phyloP scores from a whole-genome alignment of 2,888 invertebrate genomes.

The Nemurella pictetii region DNA sequence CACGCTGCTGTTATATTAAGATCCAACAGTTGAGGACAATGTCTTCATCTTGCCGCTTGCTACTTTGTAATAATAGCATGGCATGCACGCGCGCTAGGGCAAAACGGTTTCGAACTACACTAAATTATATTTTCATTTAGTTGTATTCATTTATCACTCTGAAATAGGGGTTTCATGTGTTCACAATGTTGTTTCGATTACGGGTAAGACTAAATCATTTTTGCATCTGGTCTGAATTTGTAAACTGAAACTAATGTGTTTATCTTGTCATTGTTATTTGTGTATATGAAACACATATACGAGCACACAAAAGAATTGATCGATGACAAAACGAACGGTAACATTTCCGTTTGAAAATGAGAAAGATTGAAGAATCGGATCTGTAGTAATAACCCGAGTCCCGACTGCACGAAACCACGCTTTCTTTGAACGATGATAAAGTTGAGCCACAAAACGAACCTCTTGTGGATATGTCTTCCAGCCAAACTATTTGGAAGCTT shows the following conservation, averaged over 20 bases:
- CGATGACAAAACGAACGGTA: neutral
- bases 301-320: neutral
- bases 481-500: neutral
- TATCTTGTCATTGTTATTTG: neutral
- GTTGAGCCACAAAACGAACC: neutral
- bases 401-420: neutral
- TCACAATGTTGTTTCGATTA: too few relatives aligned
- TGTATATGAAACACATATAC: neutral
- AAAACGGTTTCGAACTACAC: too few relatives aligned
- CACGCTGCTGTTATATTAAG: too few relatives aligned
- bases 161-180: too few relatives aligned
- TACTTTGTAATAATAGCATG: too few relatives aligned
- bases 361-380: neutral
- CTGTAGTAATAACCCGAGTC: neutral
- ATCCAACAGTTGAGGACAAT: too few relatives aligned
- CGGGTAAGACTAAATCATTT: too few relatives aligned
- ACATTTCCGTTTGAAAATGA: neutral
- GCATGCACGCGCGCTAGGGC: too few relatives aligned
- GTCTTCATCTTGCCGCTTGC: too few relatives aligned
- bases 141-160: too few relatives aligned
- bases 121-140: too few relatives aligned
- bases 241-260: neutral
- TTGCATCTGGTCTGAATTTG: neutral
- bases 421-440: neutral
- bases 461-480: neutral